Evolutionary conservation across 1,140 invertebrate genomes (phyloP), one percentile per base, ranked within the genome.

Genomic region (Ephestia elutella): DNA sequence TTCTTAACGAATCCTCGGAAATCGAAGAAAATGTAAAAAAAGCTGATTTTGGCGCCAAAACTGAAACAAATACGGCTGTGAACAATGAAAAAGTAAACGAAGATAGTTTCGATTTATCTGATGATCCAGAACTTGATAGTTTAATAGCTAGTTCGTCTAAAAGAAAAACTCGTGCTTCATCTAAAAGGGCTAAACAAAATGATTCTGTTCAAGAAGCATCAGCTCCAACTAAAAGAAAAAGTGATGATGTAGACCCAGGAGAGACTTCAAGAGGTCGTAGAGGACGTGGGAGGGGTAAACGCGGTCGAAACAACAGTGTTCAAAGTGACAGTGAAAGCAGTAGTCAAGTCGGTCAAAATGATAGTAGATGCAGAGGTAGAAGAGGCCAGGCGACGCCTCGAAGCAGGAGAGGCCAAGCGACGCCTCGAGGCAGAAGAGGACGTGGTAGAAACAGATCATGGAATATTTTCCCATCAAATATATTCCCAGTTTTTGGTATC

Each of bases 1-100:
- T 75, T 4, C 19, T 76, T 10, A 63, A 71, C 38, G 63, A 58
- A 10, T 60, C 60, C 0, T 30, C n/a, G 15, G 62, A 70, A 4
- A 17, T 58, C 3, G 54, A 61, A 1, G 60, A 62, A 21, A 59
- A 59, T 19, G 50, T 62, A 1, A 62, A 62, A 54, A 59, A 59
- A 17, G 38, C 20, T 7, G 38, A n/a, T 49, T 25, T 25, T 57
- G 17, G 38, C 19, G 50, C 50, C 10, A 21, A 21, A 53, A 13
- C 18, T 25, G 50, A 25, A 8, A 13, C 17, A 2, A 25, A 25
- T 2, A n/a, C 38, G 3, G 9, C 10, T 35, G n/a, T 15, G 5
- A 58, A 63, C 19, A 49, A 28, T 49, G 56, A 62, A 25, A 60
- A 68, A 56, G 54, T 18, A 15, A n/a, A 38, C 8, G 49, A 17